Conservation (phyloP, 2,888 invertebrate species). For the Hypena proboscidalis region DNA sequence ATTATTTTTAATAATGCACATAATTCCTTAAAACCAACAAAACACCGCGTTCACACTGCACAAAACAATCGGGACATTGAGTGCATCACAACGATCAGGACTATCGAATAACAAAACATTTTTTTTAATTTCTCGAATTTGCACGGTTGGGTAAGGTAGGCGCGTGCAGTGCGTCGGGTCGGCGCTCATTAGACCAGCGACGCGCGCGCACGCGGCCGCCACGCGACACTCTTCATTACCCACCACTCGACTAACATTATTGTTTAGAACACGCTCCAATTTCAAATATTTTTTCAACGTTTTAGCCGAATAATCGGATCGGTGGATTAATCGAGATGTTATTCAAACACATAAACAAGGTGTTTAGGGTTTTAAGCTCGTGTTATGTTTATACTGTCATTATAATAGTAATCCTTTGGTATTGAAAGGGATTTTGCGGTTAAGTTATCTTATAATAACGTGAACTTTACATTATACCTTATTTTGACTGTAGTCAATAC, state of each 20-base stretch:
- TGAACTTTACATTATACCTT: no score
- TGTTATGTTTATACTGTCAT: slow-evolving; percentile 31
- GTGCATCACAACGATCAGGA: slow-evolving; percentile 12
- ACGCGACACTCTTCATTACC: slow-evolving; percentile 75
- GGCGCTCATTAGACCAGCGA: slow-evolving; percentile 52
- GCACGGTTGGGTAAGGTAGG: slow-evolving; percentile 34
- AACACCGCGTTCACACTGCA: slow-evolving; percentile 10
- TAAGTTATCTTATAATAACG: no score
- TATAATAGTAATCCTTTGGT: slow-evolving; percentile 6
- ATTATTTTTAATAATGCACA: not conserved
- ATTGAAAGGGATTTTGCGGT: no score
- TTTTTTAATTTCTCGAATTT: slow-evolving; percentile 38
- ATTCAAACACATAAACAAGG: slow-evolving; percentile 77
- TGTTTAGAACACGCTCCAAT: slow-evolving; percentile 80
- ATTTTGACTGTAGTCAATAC: slow-evolving; percentile 1
- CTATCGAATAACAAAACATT: slow-evolving; percentile 45
- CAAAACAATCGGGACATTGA: slow-evolving; percentile 5
- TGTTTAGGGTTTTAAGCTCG: slow-evolving; percentile 62
- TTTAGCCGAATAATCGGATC: slow-evolving; percentile 72
- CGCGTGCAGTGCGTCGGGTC: slow-evolving; percentile 33
- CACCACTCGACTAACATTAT: slow-evolving; percentile 72
- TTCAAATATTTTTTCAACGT: slow-evolving; percentile 52
- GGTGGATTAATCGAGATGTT: slow-evolving; percentile 63
- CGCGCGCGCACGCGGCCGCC: slow-evolving; percentile 53
- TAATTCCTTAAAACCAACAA: slow-evolving; percentile 8